Percentiles rank a stretch among this genome's conserved stretches.
phyloP scores from a whole-genome alignment of 2,888 invertebrate species.

The Eutolmus rufibarbis region DNA sequence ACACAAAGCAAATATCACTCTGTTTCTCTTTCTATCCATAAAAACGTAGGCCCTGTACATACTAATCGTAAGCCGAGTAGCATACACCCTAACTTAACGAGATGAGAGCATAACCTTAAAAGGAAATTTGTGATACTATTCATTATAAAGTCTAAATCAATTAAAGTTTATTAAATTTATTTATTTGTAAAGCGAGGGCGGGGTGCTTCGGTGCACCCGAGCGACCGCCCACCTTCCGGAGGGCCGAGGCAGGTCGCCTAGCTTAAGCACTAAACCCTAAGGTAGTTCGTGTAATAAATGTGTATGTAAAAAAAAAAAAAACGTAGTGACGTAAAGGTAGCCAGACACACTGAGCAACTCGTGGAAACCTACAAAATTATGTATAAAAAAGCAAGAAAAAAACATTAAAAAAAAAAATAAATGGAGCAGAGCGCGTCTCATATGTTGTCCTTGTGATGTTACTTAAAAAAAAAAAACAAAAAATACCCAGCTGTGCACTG shows the following conservation, averaged over 20 bases:
- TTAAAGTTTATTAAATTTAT: conserved; percentile 38
- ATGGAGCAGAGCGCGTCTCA: conserved; percentile 5
- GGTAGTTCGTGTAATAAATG: conserved; percentile 35
- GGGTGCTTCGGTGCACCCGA: not conserved
- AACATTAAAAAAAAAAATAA: not conserved
- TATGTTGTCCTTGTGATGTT: conserved; percentile 47
- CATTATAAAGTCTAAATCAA: conserved; percentile 44
- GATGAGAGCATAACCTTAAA: conserved; percentile 43
- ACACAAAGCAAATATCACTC: conserved; percentile 28
- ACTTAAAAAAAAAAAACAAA: not conserved
- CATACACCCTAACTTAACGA: conserved; percentile 17
- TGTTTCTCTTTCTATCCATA: conserved; percentile 33
- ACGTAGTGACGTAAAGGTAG: conserved; percentile 13
- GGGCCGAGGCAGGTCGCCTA: not conserved
- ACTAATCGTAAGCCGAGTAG: conserved; percentile 9
- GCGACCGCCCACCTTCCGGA: not conserved
- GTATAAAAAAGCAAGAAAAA: conserved; percentile 19
- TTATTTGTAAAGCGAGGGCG: conserved; percentile 40
- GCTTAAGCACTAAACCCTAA: conserved; percentile 2
- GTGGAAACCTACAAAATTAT: conserved; percentile 21
- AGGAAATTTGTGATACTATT: conserved; percentile 48
- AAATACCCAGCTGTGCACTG: not conserved
- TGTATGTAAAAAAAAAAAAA: conserved; percentile 33
- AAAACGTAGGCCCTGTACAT: conserved; percentile 1
- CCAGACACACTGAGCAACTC: conserved; percentile 2